Evolutionary conservation across 2,888 invertebrate genomes (phyloP), one percentile per base, ranked within the genome.

Genomic region (Teinopalpus imperialis): DNA sequence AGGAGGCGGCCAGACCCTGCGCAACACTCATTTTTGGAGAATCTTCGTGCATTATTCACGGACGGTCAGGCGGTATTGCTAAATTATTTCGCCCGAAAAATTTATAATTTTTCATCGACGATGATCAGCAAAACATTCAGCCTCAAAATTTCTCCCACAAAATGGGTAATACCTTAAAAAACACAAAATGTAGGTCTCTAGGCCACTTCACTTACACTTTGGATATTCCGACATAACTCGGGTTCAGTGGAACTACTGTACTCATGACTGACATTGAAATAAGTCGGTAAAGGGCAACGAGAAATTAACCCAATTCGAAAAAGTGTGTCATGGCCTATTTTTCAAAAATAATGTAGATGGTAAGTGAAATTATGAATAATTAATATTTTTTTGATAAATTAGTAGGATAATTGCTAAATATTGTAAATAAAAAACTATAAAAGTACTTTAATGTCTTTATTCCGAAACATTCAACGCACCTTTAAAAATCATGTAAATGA

Each of bases 181-280:
- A 59, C 61, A 78, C 79, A 78, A 81, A 93, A 94, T 94, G 93
- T 94, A 94, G 94, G 94, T 94, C 94, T 94, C 92, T 94, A 93
- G 94, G 94, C 93, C 94, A 94, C 93, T 93, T 93, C 93, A 93
- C 93, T 93, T 93, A 93, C 93, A 86, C 93, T 93, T 92, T 91
- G n/a, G 92, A 91, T 93, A 93, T 91, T 92, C 90, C 91, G 91
- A 92, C 92, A 91, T 91, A 89, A 92, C 92, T 92, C 89, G 83
- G 86, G 90, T 89, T 93, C 93, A 93, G 92, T 90, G 82, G 85
- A 91, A 87, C 90, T 88, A 90, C 93, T 86, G 85, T 87, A 81
- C 88, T 91, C 91, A 91, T 91, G 89, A 90, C 88, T 89, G 89
- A 89, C 89, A 89, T 89, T 89, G 89, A 89, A 89, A 78, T 82